Conservation (phyloP, 2,888 invertebrate genomes). For the Drymonia ruficornis region DNA sequence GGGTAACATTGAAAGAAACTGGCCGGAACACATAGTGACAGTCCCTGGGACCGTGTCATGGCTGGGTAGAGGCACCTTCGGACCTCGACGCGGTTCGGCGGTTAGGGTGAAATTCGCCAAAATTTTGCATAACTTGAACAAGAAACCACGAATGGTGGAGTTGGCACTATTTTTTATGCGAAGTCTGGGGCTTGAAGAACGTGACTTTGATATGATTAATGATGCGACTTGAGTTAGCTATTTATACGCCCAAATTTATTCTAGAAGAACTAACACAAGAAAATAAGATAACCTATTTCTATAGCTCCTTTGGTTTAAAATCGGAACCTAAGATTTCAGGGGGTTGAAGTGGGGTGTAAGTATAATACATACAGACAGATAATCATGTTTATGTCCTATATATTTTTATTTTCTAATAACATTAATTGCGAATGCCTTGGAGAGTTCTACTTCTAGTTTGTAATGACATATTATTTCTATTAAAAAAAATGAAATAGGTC, state of each 20-base stretch:
- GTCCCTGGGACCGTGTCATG: neutral
- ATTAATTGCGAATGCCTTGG: no score
- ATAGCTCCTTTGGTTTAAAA: neutral
- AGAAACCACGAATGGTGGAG: neutral
- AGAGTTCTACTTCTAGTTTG: no score
- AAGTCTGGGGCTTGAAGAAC: neutral
- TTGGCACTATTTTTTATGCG: neutral
- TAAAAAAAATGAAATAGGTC: no score
- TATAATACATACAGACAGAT: no score
- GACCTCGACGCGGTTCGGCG: neutral
- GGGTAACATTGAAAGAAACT: neutral
- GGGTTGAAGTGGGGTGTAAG: no score
- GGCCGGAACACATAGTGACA: neutral
- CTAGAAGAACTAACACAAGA: neutral
- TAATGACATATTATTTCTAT: no score
- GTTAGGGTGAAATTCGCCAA: neutral
- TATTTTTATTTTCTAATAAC: neutral
- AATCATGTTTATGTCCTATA: constrained; percentile 5
- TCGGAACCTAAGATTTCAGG: no score
- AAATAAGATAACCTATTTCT: neutral
- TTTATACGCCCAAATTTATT: neutral
- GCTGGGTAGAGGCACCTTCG: neutral
- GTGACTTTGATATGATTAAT: neutral
- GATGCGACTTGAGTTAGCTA: neutral
- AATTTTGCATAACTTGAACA: neutral